These are phyloP conservation scores for Steinernema carpocapsae DNA, from an alignment of 2,888 invertebrate genomes.

Conservation along the genomic window DNA sequence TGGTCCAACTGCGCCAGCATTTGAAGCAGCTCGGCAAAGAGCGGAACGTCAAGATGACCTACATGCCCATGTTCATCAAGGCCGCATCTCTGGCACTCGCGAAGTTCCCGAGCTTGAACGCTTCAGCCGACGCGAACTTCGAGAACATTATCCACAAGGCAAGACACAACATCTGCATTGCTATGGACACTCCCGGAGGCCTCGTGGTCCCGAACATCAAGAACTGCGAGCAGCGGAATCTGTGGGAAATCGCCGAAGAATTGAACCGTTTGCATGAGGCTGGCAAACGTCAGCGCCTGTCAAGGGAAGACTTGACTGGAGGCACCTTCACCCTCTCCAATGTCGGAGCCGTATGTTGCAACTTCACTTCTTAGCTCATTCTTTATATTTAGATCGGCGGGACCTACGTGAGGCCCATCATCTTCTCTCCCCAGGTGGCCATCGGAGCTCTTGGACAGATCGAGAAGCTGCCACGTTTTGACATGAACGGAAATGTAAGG, in stretches of 20 bases:
- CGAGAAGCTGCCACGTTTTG: conserved; percentile 74
- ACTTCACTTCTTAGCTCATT: too few relatives aligned
- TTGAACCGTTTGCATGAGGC: conserved; percentile 81
- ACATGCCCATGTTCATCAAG: conserved; percentile 93
- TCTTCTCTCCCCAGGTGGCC: conserved; percentile 89
- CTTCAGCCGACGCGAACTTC: conserved; percentile 80
- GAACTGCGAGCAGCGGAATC: conserved; percentile 81
- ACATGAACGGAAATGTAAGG: conserved; percentile 50
- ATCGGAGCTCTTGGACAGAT: conserved; percentile 92
- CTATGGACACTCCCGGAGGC: conserved; percentile 93
- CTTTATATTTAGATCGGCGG: conserved; percentile 90
- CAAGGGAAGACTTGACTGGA: conserved; percentile 80
- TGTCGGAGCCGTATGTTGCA: conserved; percentile 81
- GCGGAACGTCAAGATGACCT: conserved; percentile 80
- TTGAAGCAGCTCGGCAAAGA: conserved; percentile 75
- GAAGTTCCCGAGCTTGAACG: conserved; percentile 83
- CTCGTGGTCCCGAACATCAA: conserved; percentile 91
- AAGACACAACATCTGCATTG: conserved; percentile 92
- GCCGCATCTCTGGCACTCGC: conserved; percentile 82
- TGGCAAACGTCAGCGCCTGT: conserved; percentile 78
- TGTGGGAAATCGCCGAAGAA: conserved; percentile 82
- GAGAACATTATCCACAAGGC: conserved; percentile 81
- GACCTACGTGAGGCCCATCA: conserved; percentile 90
- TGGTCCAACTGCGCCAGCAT: conserved; percentile 78
- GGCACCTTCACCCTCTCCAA: conserved; percentile 96